Evolutionary conservation across 1,140 invertebrate genomes (phyloP).

Genomic region (Anadara kagoshimensis): DNA sequence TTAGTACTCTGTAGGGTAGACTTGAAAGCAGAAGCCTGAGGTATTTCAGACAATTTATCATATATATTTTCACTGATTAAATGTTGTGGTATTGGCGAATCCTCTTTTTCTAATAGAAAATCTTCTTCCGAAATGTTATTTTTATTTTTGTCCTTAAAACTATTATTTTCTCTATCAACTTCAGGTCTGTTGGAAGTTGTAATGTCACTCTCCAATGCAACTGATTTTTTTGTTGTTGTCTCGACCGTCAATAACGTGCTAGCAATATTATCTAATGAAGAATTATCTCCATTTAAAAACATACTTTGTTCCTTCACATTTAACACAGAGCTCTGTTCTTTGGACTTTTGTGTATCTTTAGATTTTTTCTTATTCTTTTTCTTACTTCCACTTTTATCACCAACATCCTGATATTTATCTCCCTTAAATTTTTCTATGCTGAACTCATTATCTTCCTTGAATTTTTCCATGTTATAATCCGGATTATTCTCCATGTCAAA

Average conservation of each 20-base stretch:
- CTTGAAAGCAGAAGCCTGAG: too few species aligned
- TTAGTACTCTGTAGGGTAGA: too few species aligned
- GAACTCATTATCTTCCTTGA: not conserved
- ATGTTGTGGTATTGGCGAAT: too few species aligned
- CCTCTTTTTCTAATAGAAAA: too few species aligned
- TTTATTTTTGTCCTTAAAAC: too few species aligned
- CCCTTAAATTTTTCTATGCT: not conserved
- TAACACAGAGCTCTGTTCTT: not conserved
- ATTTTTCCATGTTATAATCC: constrained; percentile 41
- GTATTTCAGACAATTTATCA: too few species aligned
- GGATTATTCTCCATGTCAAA: constrained; percentile 23
- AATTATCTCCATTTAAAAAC: constrained; percentile 14
- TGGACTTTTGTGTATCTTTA: constrained; percentile 43
- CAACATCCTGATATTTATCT: not conserved
- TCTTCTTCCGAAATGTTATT: too few species aligned
- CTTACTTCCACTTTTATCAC: constrained; percentile 45
- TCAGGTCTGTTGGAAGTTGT: not conserved
- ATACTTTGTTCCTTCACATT: not conserved
- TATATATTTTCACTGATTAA: too few species aligned
- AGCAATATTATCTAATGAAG: constrained; percentile 55
- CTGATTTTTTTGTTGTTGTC: constrained; percentile 10
- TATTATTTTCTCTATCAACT: not conserved
- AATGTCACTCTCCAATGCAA: constrained; percentile 1
- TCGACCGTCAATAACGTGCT: constrained; percentile 36
- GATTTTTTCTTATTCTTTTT: constrained; percentile 68